Evolutionary conservation across 1,140 invertebrate genomes (phyloP).

Genomic region (Aleiodes sp.): DNA sequence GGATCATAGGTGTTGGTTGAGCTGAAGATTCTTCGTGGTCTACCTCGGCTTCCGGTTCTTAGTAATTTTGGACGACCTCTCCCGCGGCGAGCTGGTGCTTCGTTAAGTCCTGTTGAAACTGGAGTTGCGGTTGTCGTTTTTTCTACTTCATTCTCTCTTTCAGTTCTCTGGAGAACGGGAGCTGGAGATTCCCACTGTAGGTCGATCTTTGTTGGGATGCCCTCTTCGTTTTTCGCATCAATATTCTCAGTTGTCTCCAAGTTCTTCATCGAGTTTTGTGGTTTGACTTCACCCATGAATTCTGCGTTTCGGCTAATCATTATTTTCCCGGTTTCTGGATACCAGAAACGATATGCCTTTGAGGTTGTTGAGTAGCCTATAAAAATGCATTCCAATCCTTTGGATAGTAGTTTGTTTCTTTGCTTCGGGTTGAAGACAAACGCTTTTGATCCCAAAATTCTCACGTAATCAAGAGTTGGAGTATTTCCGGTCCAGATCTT

Average conservation of each 20-base stretch:
- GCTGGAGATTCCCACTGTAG: too few relatives aligned
- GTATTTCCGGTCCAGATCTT: constrained; percentile 33
- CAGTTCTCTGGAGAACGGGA: too few relatives aligned
- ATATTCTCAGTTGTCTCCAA: neutral
- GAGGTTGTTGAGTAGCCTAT: neutral
- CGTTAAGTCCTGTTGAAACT: neutral
- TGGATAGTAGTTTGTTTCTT: neutral
- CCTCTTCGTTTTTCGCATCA: neutral
- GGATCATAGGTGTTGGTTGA: neutral
- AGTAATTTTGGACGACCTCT: neutral
- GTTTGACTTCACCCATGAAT: neutral
- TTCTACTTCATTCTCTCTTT: too few relatives aligned
- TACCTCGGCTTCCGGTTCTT: neutral
- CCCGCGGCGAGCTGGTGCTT: neutral
- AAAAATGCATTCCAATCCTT: neutral
- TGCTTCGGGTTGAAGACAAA: neutral
- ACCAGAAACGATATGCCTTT: neutral
- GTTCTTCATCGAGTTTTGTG: neutral
- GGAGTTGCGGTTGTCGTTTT: too few relatives aligned
- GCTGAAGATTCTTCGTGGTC: neutral
- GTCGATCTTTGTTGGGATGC: too few relatives aligned
- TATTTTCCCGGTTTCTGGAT: too few relatives aligned
- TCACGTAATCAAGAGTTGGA: constrained; percentile 28
- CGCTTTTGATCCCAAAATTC: constrained; percentile 35
- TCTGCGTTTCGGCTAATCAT: neutral